phyloP scores from a whole-genome alignment of 2,888 invertebrate genomes.

The Phalangium opilio region DNA sequence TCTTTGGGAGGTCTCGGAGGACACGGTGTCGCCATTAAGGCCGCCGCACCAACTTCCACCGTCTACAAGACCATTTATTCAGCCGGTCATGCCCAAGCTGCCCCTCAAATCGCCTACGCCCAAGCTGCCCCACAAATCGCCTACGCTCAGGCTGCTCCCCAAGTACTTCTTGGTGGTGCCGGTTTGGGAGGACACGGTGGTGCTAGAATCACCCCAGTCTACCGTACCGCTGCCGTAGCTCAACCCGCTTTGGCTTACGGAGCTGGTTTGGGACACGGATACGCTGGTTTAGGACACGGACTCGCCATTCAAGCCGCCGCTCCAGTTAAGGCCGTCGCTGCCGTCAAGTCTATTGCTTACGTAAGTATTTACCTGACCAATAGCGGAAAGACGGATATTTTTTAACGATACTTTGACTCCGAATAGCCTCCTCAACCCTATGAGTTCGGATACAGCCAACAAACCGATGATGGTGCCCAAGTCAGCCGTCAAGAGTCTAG shows the following conservation, averaged over 20 bases:
- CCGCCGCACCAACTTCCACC: neutral
- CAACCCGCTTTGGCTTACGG: neutral
- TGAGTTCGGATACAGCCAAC: neutral
- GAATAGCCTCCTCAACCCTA: neutral
- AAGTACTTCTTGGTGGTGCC: too few species aligned
- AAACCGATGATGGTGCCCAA: neutral
- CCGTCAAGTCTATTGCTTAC: too few species aligned
- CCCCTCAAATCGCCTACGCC: neutral
- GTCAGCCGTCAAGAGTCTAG: neutral
- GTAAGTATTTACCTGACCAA: too few species aligned
- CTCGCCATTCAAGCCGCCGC: too few species aligned
- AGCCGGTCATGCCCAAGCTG: neutral
- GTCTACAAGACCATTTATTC: neutral
- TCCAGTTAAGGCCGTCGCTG: too few species aligned
- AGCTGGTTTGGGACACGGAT: neutral
- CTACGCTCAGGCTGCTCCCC: too few species aligned
- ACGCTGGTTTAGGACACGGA: too few species aligned
- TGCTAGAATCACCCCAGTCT: neutral
- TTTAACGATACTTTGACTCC: too few species aligned
- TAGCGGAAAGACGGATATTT: too few species aligned
- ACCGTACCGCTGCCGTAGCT: neutral
- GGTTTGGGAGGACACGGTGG: neutral
- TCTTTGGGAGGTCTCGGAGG: too few species aligned
- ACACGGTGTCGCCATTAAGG: neutral
- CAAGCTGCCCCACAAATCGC: too few species aligned